phyloP scores from a whole-genome alignment of 2,888 invertebrate species.

The Bursaphelenchus okinawaensis region DNA sequence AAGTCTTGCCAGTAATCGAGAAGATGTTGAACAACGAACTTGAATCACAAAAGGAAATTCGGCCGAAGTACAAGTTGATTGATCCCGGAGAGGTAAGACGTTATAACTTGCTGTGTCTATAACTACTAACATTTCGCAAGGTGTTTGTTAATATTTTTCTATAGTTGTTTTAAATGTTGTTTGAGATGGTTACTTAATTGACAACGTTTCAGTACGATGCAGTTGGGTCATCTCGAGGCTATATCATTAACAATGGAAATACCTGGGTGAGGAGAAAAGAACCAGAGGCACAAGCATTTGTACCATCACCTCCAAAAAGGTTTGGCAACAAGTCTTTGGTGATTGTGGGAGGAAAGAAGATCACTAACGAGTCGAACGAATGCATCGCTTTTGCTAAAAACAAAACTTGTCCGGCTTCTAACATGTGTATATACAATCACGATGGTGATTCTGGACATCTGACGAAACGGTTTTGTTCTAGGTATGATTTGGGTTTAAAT shows the following conservation, averaged over 20 bases:
- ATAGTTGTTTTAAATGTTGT: no score
- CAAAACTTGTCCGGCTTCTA: conserved; percentile 27
- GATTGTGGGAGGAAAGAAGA: conserved; percentile 30
- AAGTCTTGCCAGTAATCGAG: conserved; percentile 9
- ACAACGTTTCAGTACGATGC: no score
- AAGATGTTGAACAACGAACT: conserved; percentile 6
- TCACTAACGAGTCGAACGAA: conserved; percentile 30
- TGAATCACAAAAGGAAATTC: neutral
- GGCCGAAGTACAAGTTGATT: neutral
- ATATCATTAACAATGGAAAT: conserved; percentile 9
- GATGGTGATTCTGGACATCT: conserved; percentile 24
- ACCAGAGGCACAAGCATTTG: neutral
- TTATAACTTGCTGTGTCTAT: no score
- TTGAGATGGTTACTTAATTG: no score
- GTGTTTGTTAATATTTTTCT: no score
- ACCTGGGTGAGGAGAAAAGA: conserved; percentile 19
- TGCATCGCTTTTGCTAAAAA: conserved; percentile 26
- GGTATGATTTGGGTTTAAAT: conserved; percentile 30
- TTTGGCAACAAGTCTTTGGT: conserved; percentile 16
- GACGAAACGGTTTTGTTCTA: conserved; percentile 26
- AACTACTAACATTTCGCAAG: no score
- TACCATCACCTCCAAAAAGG: conserved; percentile 1
- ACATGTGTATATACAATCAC: conserved; percentile 37
- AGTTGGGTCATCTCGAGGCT: neutral
- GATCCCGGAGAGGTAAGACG: neutral